phyloP scores from a whole-genome alignment of 2,888 invertebrate species.

The Platerodrilus igneus region DNA sequence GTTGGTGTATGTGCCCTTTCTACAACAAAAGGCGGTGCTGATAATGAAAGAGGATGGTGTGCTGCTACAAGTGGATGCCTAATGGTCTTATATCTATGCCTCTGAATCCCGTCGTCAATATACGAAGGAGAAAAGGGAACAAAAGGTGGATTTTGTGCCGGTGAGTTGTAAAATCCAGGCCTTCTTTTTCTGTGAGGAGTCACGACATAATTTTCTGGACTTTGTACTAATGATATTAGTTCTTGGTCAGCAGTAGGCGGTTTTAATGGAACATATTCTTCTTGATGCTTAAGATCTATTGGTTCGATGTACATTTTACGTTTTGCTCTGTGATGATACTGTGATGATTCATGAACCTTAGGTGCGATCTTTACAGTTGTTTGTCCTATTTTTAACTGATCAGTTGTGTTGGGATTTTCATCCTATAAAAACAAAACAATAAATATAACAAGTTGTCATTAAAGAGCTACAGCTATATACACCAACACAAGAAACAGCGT shows the following conservation, averaged over 20 bases:
- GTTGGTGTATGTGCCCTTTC: constrained; percentile 61
- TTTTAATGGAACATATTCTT: constrained; percentile 62
- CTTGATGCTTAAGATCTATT: constrained; percentile 67
- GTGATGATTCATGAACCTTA: constrained; percentile 53
- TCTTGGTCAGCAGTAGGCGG: constrained; percentile 62
- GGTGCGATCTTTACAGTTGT: constrained; percentile 58
- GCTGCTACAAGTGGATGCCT: constrained; percentile 55
- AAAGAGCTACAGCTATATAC: not conserved
- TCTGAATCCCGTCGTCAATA: constrained; percentile 63
- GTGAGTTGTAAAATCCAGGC: constrained; percentile 83
- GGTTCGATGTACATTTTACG: constrained; percentile 61
- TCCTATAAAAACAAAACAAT: constrained; percentile 29
- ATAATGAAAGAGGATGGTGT: constrained; percentile 65
- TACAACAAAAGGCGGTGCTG: constrained; percentile 68
- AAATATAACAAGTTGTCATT: too few relatives aligned
- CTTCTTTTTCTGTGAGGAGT: constrained; percentile 82
- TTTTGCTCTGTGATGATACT: constrained; percentile 53
- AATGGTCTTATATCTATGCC: constrained; percentile 56
- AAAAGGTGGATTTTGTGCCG: constrained; percentile 82
- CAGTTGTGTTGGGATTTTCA: too few relatives aligned
- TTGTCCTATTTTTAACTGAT: constrained; percentile 57
- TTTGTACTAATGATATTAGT: constrained; percentile 64
- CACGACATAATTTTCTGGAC: constrained; percentile 76
- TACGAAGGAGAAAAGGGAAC: constrained; percentile 76
- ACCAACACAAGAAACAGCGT: too few relatives aligned